Conservation (phyloP, 2,888 invertebrate species). For the Athetis lepigone region DNA sequence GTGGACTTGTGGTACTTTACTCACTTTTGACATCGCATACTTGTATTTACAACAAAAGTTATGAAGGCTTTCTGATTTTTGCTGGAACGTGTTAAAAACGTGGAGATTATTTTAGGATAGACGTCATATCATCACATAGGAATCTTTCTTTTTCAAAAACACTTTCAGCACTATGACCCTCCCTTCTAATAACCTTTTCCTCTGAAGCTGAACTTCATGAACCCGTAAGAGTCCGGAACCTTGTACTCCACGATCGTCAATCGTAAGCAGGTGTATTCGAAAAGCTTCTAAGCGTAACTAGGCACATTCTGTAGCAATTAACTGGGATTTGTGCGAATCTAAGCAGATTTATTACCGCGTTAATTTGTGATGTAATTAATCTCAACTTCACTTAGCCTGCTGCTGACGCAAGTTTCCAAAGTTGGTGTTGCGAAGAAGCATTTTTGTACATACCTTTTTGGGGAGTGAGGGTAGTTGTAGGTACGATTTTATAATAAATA, state of each 20-base stretch:
- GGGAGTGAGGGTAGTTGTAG: too few species aligned
- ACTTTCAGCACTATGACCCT: too few species aligned
- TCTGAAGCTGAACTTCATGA: neutral
- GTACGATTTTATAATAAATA: too few species aligned
- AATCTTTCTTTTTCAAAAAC: neutral
- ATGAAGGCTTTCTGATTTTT: neutral
- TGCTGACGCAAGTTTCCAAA: neutral
- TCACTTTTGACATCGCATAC: neutral
- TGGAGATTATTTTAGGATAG: too few species aligned
- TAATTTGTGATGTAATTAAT: constrained; percentile 32
- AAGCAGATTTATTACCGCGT: constrained; percentile 39
- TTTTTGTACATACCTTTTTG: too few species aligned
- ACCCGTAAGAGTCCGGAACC: neutral
- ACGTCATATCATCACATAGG: too few species aligned
- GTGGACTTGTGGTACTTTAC: neutral
- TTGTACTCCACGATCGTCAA: neutral
- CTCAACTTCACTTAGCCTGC: constrained; percentile 1
- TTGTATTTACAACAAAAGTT: neutral
- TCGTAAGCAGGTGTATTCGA: constrained; percentile 14
- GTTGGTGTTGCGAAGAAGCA: neutral
- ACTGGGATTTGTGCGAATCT: constrained; percentile 27
- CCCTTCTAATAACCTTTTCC: neutral
- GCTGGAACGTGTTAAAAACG: neutral
- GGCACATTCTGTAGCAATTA: constrained; percentile 27
- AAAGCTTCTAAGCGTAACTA: constrained; percentile 20